Evolutionary conservation across 1,140 invertebrate genomes (phyloP).

Genomic region (Macrosteles quadrilineatus): DNA sequence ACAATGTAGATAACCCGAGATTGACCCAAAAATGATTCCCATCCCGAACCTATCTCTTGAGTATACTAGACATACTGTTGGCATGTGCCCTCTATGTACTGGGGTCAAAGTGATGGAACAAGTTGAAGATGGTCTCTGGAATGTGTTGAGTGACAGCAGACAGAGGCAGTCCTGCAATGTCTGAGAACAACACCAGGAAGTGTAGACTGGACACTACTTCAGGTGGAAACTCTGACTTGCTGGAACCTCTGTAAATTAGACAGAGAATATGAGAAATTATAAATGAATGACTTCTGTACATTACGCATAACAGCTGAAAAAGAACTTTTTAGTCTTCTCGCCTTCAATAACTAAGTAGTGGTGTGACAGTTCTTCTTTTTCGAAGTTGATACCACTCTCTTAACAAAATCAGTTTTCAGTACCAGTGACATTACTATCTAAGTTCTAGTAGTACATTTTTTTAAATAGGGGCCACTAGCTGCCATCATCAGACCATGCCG

Average conservation of each 20-base stretch:
- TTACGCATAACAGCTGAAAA: neutral
- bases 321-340: neutral
- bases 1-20: too few relatives aligned
- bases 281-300: too few relatives aligned
- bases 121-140: slow-evolving; percentile 42
- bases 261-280: slow-evolving; percentile 17
- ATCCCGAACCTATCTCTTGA: too few relatives aligned
- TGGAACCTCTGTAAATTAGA: slow-evolving; percentile 25
- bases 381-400: neutral
- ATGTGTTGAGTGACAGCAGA: slow-evolving; percentile 39
- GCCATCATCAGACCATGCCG: too few relatives aligned
- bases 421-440: neutral
- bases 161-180: slow-evolving; percentile 37
- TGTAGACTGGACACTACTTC: slow-evolving; percentile 39
- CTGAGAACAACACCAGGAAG: slow-evolving; percentile 41
- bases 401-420: neutral
- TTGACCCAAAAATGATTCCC: too few relatives aligned
- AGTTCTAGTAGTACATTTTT: neutral
- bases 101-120: slow-evolving; percentile 26
- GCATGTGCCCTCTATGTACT: too few relatives aligned
- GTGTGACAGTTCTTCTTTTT: neutral
- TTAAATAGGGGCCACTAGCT: too few relatives aligned
- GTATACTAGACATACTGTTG: too few relatives aligned
- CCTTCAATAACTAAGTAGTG: too few relatives aligned
- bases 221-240: slow-evolving; percentile 36